Evolutionary conservation across 2,888 invertebrate species (phyloP), one percentile per base, ranked within the genome.

Genomic region (Polydrusus tereticollis): DNA sequence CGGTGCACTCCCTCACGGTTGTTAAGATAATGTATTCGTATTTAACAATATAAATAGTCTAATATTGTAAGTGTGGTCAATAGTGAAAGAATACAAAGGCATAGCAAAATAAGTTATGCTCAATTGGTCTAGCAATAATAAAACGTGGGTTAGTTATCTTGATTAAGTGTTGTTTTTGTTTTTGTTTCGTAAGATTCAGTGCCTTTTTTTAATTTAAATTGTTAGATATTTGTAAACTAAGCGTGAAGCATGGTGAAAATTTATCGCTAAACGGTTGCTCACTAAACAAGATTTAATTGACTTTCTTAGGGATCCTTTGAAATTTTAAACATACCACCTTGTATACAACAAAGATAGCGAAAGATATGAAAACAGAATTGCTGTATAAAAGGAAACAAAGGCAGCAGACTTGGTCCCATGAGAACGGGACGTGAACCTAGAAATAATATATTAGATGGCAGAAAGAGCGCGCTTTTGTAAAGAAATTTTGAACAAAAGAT

Each of bases 361-460:
- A 65, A 82, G 83, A 84, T 84, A 85, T 83, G 83, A 83, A 83
- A 83, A 81, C 83, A 81, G 83, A 84, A 84, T 83, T 83, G 83
- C 81, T 78, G 80, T 80, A 83, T 83, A 73, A 83, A 84, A 84
- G 81, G 82, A 81, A 83, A 83, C 83, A 82, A 83, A 83, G 81
- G 81, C 80, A 69, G 69, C 77, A 76, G 79, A 77, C 68, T 58
- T 78, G 74, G 74, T 74, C 78, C 78, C 81, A 81, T 80, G 77
- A 60, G 82, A 81, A 80, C 79, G 59, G 77, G 79, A 80, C 82
- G 82, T 81, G 82, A 78, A 77, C 78, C 77, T 78, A 79, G 77
- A 79, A 81, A 81, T 81, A 80, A 80, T 80, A 77, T 79, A 81
- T 81, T 80, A 79, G 77, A 72, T 64, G 65, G 71, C 68, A 47